Evolutionary conservation across 2,888 invertebrate genomes (phyloP).

Genomic region (Callimorpha dominula): DNA sequence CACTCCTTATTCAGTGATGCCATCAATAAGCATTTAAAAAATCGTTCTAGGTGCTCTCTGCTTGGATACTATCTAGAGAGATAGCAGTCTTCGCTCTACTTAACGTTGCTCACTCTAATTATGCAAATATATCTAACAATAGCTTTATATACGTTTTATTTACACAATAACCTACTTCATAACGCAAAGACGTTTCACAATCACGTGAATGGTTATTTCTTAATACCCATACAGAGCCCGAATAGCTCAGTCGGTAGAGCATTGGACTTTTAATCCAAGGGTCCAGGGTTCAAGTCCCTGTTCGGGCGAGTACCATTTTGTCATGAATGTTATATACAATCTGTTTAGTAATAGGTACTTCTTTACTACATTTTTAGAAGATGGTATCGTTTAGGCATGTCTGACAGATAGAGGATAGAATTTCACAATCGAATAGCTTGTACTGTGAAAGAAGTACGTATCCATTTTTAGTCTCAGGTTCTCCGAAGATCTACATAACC

Average conservation of each 20-base stretch:
- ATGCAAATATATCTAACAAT: neutral
- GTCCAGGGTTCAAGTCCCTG: too few species aligned
- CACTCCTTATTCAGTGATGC: neutral
- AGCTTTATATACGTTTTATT: neutral
- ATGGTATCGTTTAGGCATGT: neutral
- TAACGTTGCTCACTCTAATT: neutral
- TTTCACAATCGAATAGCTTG: too few species aligned
- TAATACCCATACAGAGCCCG: slow-evolving; percentile 65
- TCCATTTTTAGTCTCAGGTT: too few species aligned
- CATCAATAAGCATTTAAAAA: too few species aligned
- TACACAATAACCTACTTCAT: neutral
- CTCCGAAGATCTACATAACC: too few species aligned
- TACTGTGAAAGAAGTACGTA: too few species aligned
- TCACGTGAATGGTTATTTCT: neutral
- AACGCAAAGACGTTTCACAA: neutral
- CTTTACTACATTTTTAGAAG: neutral
- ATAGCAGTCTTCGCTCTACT: neutral
- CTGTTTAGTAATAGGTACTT: neutral
- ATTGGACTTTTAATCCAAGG: too few species aligned
- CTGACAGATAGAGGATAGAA: neutral
- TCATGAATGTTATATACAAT: neutral
- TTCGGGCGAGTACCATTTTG: too few species aligned
- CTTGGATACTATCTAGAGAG: too few species aligned
- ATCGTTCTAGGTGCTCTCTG: neutral
- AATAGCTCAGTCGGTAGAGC: slow-evolving; percentile 53